Evolutionary conservation across 2,888 invertebrate species (phyloP).

Genomic region (Xestia rhomboidea): DNA sequence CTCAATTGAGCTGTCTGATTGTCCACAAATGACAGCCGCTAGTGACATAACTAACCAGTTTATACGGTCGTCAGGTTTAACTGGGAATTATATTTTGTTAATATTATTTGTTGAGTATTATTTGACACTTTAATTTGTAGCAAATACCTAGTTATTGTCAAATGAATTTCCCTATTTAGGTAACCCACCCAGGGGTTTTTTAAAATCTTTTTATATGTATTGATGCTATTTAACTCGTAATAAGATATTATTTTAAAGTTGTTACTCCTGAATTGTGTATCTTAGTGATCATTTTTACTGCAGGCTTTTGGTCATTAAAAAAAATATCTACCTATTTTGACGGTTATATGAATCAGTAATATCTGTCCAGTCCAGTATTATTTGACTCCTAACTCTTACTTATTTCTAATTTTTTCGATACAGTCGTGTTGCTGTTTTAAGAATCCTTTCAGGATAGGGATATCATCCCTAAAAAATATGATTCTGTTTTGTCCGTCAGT

Average conservation of each 20-base stretch:
- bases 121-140: constrained; percentile 39
- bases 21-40: constrained; percentile 42
- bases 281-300: background rate
- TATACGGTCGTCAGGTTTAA: constrained; percentile 37
- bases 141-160: background rate
- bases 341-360: background rate
- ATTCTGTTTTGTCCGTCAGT: too few relatives aligned
- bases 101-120: constrained; percentile 36
- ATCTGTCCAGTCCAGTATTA: background rate
- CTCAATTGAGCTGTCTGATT: constrained; percentile 57
- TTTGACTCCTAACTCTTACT: background rate
- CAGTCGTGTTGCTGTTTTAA: background rate
- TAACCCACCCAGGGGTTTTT: background rate
- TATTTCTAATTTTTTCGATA: background rate
- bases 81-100: constrained; percentile 30
- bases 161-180: background rate
- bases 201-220: background rate
- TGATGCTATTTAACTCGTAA: background rate
- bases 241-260: background rate
- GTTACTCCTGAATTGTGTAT: background rate
- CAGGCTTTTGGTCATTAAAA: background rate
- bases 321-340: background rate
- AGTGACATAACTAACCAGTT: constrained; percentile 58
- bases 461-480: too few relatives aligned
- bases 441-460: too few relatives aligned